Conservation (phyloP, 2,113 vertebrate genomes). For the Percina caprodes region DNA sequence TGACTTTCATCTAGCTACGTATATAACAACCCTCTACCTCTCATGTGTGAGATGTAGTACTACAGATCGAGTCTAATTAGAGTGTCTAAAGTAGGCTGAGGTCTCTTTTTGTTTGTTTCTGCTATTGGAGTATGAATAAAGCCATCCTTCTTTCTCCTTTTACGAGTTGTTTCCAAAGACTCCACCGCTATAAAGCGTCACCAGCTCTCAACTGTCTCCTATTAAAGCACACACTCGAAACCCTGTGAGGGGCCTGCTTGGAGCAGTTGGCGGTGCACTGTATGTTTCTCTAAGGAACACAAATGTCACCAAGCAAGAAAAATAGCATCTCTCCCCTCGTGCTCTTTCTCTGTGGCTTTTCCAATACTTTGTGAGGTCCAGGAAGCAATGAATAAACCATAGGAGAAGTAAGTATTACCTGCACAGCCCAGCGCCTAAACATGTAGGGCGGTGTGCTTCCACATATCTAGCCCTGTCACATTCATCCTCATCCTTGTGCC, state of each 20-base stretch:
- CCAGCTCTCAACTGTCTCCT: conserved; percentile 37
- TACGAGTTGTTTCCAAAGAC: conserved; percentile 48
- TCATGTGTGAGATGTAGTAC: not conserved
- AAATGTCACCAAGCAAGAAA: conserved; percentile 66
- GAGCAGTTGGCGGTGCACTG: conserved; percentile 37
- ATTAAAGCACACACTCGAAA: conserved; percentile 55
- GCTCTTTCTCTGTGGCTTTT: conserved; percentile 23
- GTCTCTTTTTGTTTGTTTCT: conserved; percentile 38
- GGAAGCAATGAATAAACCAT: conserved; percentile 61
- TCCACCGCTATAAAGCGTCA: conserved; percentile 47
- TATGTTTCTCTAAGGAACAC: conserved; percentile 58
- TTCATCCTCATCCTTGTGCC: not conserved
- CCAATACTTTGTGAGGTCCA: conserved; percentile 31
- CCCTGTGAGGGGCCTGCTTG: conserved; percentile 28
- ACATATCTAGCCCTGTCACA: conserved; percentile 7
- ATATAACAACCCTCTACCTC: not conserved
- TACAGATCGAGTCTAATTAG: conserved; percentile 1
- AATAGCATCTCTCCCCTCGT: conserved; percentile 29
- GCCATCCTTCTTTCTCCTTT: conserved; percentile 33
- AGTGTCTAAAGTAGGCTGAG: conserved; percentile 3
- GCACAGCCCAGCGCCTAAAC: conserved; percentile 51
- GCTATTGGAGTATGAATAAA: conserved; percentile 32
- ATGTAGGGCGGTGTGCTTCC: conserved; percentile 26
- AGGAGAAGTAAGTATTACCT: conserved; percentile 43
- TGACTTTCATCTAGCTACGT: conserved; percentile 7